Evolutionary conservation across 2,888 invertebrate genomes (phyloP), one percentile per base, ranked within the genome.

Genomic region (Gastracanthus pulcherrimus): DNA sequence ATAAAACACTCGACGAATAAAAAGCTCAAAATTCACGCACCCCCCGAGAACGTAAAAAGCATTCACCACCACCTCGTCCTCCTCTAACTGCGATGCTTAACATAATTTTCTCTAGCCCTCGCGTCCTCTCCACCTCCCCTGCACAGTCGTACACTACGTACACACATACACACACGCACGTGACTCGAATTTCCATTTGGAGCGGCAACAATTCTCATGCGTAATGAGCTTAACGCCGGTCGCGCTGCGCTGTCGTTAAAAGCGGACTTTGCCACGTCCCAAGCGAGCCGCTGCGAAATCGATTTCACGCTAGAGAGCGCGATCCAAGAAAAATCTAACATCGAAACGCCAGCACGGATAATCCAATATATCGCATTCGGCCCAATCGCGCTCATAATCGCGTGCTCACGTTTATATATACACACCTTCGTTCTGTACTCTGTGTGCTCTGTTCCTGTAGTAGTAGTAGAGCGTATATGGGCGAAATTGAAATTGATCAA

Each of bases 201-300:
- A 60, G 72, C 78, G 67, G 71, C 82, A 82, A 80, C 82, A 80
- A 82, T 82, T 82, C 79, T 80, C 79, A 78, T 75, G 82, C 79
- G 76, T 76, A 82, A 82, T 80, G 82, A 82, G 79, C 79, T 82
- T 80, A 82, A 80, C 82, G 75, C 45, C 29, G n/a, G n/a, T n/a
- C n/a, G n/a, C 31, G 29, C 13, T 23, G 26, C 48, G 23, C 55
- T 60, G 70, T 48, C 82, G 82, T 79, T 76, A 82, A 82, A 78
- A 76, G 51, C 75, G 67, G 72, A 58, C 76, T 76, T 76, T 71
- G n/a, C 77, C 60, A 23, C 66, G 55, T 45, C 74, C 80, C 80
- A 60, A 41, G 70, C 64, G 51, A 71, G 64, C 69, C 31, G 48
- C 41, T 69, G n/a, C 51, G 62, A 70, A 78, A 82, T 82, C 79